Percentiles rank a stretch among this genome's conserved stretches.
Conservation (phyloP, 2,888 invertebrate species). For the Dugesia japonica region DNA sequence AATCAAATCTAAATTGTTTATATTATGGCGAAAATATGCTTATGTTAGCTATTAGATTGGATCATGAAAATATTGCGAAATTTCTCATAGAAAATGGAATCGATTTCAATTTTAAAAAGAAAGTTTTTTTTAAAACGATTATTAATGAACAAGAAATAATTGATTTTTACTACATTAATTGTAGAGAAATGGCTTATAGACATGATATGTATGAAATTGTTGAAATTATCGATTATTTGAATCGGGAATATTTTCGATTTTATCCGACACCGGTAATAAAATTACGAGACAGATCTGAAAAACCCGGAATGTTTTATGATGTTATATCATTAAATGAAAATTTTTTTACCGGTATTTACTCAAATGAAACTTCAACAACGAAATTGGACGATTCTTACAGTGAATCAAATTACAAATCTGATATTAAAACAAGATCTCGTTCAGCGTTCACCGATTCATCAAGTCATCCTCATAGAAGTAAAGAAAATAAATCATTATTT, state of each 20-base stretch:
- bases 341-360: background rate
- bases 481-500: background rate
- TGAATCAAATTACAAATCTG: background rate
- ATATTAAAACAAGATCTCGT: background rate
- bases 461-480: background rate
- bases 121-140: slow-evolving; percentile 31
- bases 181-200: slow-evolving; percentile 45
- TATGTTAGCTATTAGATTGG: slow-evolving; percentile 42
- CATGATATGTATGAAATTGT: slow-evolving; percentile 39
- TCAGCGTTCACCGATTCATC: background rate
- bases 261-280: slow-evolving; percentile 2
- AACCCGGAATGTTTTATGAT: slow-evolving; percentile 24
- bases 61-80: slow-evolving; percentile 40
- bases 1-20: slow-evolving; percentile 40
- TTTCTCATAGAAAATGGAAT: slow-evolving; percentile 45
- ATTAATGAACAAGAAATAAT: slow-evolving; percentile 34
- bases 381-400: background rate
- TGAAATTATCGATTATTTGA: slow-evolving; percentile 42
- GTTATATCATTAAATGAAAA: slow-evolving; percentile 23
- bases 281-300: background rate
- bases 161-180: slow-evolving; percentile 38
- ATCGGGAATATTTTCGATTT: slow-evolving; percentile 39
- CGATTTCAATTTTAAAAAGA: slow-evolving; percentile 37
- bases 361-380: background rate
- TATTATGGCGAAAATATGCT: slow-evolving; percentile 44